phyloP scores from a whole-genome alignment of 2,113 vertebrate genomes.

The Bagarius yarrelli region DNA sequence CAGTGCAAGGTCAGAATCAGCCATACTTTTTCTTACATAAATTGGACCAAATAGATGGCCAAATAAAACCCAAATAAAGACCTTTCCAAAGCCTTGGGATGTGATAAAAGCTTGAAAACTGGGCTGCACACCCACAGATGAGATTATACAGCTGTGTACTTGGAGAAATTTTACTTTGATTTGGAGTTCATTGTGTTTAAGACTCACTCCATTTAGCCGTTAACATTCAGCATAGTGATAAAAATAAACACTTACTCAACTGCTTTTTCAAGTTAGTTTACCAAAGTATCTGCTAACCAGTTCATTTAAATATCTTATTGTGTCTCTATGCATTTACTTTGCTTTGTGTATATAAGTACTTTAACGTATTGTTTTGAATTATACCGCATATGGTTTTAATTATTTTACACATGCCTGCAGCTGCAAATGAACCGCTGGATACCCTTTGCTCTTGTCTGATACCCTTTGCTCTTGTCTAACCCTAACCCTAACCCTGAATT shows the following conservation, averaged over 20 bases:
- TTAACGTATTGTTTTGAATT: neutral
- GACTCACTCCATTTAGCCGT: neutral
- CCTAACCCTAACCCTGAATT: too few species aligned
- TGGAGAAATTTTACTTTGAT: neutral
- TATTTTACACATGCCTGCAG: neutral
- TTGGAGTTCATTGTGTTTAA: neutral
- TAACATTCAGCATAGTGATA: neutral
- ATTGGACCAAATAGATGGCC: neutral
- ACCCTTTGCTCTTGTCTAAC: too few species aligned
- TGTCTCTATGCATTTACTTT: neutral
- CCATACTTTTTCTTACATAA: neutral
- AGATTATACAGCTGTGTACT: neutral
- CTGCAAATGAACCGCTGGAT: neutral
- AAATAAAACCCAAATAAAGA: neutral
- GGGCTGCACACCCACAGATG: neutral
- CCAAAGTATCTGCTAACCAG: neutral
- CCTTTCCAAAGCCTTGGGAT: neutral
- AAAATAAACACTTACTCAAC: neutral
- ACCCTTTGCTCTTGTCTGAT: neutral
- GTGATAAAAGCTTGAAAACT: neutral
- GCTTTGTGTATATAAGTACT: neutral
- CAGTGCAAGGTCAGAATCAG: neutral
- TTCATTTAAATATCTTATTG: neutral
- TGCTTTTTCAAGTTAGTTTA: neutral
- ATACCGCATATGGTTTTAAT: neutral